Percentiles rank a stretch among this genome's conserved stretches.
These are phyloP conservation scores for Lanius ludovicianus DNA, from an alignment of 2,113 vertebrate species.

Conservation along the genomic window DNA sequence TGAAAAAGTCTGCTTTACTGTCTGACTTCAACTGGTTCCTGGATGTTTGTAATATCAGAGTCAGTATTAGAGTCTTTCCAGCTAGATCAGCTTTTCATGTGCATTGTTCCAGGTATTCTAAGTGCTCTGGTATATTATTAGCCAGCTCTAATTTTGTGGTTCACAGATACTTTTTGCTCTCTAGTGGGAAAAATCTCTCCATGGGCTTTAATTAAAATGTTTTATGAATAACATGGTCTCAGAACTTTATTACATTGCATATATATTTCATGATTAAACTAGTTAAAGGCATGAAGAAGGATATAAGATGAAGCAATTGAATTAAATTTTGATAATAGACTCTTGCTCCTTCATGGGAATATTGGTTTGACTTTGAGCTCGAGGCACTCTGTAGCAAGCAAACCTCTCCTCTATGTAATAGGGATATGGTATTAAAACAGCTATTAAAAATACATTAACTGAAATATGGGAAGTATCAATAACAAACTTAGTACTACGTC, in stretches of 20 bases:
- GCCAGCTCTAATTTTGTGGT: constrained; percentile 23
- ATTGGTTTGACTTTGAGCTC: constrained; percentile 16
- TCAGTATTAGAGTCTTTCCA: not conserved
- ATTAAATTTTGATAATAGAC: constrained; percentile 35
- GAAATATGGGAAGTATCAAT: not conserved
- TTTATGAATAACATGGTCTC: constrained; percentile 1
- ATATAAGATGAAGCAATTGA: constrained; percentile 31
- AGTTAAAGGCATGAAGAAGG: constrained; percentile 16
- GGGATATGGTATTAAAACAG: not conserved
- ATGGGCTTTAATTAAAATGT: constrained; percentile 44
- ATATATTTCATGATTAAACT: constrained; percentile 44
- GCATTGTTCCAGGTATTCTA: constrained; percentile 6
- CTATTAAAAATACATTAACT: not conserved
- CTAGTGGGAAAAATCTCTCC: constrained; percentile 23
- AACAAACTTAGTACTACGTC: not conserved
- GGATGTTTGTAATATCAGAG: not conserved
- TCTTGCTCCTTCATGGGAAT: constrained; percentile 23
- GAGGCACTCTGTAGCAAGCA: constrained; percentile 7
- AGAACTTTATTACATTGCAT: constrained; percentile 7
- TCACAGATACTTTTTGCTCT: constrained; percentile 9
- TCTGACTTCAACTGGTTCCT: not conserved
- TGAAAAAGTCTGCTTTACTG: not conserved
- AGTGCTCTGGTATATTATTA: not conserved
- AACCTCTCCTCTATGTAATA: not conserved
- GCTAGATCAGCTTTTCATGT: not conserved